A percentile compares a stretch with the other conserved stretches of the same genome.
Conservation (phyloP, 2,888 invertebrate species). For the Hoplodrina blanda region DNA sequence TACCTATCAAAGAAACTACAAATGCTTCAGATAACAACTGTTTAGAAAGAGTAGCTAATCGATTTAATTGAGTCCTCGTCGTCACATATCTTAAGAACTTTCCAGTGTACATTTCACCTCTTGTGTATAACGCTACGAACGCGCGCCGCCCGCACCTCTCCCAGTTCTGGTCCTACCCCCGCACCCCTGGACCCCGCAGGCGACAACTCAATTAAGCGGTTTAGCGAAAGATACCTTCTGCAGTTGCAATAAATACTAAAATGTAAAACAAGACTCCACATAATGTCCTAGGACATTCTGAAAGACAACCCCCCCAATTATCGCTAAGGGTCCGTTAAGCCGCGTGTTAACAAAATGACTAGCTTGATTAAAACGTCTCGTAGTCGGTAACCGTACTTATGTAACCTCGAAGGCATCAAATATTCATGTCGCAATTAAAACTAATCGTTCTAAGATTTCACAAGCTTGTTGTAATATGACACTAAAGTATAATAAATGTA, state of each 20-base stretch:
- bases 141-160: no score
- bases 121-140: no score
- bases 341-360: constrained; percentile 14
- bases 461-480: constrained; percentile 23
- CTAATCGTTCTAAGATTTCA: constrained; percentile 45
- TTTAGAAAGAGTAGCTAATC: no score
- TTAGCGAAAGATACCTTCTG: no score
- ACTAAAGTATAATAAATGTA: constrained; percentile 1
- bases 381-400: constrained; percentile 7
- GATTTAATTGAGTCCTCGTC: no score
- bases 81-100: no score
- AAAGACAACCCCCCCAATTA: constrained; percentile 18
- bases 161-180: no score
- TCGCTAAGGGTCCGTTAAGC: background rate
- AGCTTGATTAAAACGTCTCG: constrained; percentile 27
- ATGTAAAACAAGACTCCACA: constrained; percentile 1
- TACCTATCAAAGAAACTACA: no score
- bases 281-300: background rate
- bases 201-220: no score
- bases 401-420: constrained; percentile 20
- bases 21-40: no score
- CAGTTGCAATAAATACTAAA: background rate
- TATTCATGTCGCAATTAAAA: constrained; percentile 50
- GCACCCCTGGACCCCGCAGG: no score
- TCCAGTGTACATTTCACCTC: no score